Evolutionary conservation across 2,888 invertebrate genomes (phyloP).

Genomic region (Melikaiella ostensackeni): DNA sequence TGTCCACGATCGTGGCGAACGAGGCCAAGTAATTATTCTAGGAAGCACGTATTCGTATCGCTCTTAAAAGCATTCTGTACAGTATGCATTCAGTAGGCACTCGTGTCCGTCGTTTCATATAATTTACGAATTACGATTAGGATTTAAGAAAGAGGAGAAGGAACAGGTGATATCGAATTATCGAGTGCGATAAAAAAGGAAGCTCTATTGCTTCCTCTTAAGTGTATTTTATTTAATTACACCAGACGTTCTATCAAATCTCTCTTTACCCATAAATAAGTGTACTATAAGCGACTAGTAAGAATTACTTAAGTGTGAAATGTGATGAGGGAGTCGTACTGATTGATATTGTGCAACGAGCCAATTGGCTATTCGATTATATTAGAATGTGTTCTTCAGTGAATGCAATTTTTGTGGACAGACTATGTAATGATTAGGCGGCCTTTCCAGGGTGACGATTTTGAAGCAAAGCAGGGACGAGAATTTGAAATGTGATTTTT

Average conservation of each 20-base stretch:
- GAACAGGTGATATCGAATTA: conserved; percentile 14
- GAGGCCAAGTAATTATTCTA: conserved; percentile 46
- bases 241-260: conserved; percentile 4
- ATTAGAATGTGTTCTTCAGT: background rate
- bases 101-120: conserved; percentile 47
- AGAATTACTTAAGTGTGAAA: conserved; percentile 18
- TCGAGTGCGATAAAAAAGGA: conserved; percentile 36
- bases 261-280: conserved; percentile 8
- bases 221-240: conserved; percentile 15
- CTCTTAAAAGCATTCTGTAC: conserved; percentile 35
- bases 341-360: conserved; percentile 30
- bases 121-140: conserved; percentile 33
- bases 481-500: conserved; percentile 26
- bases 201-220: conserved; percentile 12
- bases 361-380: background rate
- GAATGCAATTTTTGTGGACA: conserved; percentile 12
- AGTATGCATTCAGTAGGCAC: conserved; percentile 34
- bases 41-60: conserved; percentile 15
- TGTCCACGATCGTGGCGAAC: conserved; percentile 41
- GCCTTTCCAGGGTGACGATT: conserved; percentile 1
- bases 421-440: conserved; percentile 17
- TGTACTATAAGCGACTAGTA: conserved; percentile 5
- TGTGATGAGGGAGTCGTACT: background rate
- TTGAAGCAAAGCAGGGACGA: conserved; percentile 18
- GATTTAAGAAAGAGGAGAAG: conserved; percentile 13